Evolutionary conservation across 2,888 invertebrate species (phyloP).

Genomic region (Phrixothrix hirtus): DNA sequence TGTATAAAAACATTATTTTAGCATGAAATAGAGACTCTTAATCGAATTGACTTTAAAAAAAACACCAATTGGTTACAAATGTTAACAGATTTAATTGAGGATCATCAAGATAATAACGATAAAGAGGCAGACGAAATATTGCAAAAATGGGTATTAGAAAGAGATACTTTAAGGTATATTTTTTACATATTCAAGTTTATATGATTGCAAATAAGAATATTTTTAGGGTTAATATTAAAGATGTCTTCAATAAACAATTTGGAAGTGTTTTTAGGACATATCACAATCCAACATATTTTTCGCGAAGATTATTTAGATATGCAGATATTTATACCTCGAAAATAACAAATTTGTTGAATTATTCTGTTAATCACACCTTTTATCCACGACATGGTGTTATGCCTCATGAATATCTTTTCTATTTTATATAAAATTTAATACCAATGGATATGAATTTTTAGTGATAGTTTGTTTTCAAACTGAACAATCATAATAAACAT

Average conservation of each 20-base stretch:
- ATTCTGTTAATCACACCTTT: conserved; percentile 86
- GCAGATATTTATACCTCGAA: conserved; percentile 96
- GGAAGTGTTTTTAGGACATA: conserved; percentile 97
- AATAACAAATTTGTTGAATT: conserved; percentile 85
- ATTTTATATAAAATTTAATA: no score
- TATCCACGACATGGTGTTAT: conserved; percentile 92
- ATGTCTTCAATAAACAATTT: conserved; percentile 92
- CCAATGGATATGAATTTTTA: no score
- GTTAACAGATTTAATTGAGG: conserved; percentile 87
- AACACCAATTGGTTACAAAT: conserved; percentile 92
- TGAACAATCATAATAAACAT: no score
- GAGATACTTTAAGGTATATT: conserved; percentile 71
- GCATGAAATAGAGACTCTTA: conserved; percentile 91
- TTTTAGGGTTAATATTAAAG: conserved; percentile 82
- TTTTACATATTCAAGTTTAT: no score
- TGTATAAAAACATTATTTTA: conserved; percentile 52
- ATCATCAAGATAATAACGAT: conserved; percentile 80
- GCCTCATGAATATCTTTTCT: conserved; percentile 93
- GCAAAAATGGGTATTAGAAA: conserved; percentile 77
- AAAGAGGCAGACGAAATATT: conserved; percentile 69
- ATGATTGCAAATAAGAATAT: conserved; percentile 8
- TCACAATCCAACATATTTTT: conserved; percentile 97
- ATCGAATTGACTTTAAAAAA: conserved; percentile 79
- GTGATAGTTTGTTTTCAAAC: no score
- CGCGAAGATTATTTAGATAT: conserved; percentile 88